Evolutionary conservation across 1,140 invertebrate species (phyloP).

Genomic region (Centruroides vittatus): DNA sequence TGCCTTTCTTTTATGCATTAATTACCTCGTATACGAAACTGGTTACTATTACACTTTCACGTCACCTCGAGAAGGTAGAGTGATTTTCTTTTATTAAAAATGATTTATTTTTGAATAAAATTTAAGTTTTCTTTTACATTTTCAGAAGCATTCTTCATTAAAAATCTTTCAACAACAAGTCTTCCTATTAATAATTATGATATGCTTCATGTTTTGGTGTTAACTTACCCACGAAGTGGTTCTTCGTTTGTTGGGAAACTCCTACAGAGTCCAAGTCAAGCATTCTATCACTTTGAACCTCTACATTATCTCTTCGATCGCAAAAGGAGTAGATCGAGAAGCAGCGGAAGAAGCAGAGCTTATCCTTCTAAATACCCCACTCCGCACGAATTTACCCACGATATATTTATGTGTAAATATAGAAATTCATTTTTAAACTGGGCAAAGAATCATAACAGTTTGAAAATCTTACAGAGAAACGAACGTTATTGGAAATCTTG

Average conservation of each 20-base stretch:
- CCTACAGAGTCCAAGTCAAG: slow-evolving; percentile 61
- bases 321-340: neutral
- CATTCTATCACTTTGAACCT: slow-evolving; percentile 79
- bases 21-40: too few species aligned
- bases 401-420: slow-evolving; percentile 12
- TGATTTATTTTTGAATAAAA: too few species aligned
- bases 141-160: too few species aligned
- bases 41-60: too few species aligned
- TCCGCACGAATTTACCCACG: slow-evolving; percentile 6
- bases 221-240: slow-evolving; percentile 73
- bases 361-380: neutral
- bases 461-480: slow-evolving; percentile 10
- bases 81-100: too few species aligned
- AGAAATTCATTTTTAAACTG: slow-evolving; percentile 12
- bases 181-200: neutral
- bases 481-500: slow-evolving; percentile 13
- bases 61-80: too few species aligned
- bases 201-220: slow-evolving; percentile 26
- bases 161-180: neutral
- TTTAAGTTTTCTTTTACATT: too few species aligned
- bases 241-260: slow-evolving; percentile 76
- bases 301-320: slow-evolving; percentile 28
- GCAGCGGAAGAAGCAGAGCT: slow-evolving; percentile 5
- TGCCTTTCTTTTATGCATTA: too few species aligned
- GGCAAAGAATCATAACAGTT: slow-evolving; percentile 12